A percentile compares a stretch with the other conserved stretches of the same genome.
Evolutionary conservation across 2,797 vertebrate genomes (phyloP).

Genomic region (Ctenosaura bakeri): DNA sequence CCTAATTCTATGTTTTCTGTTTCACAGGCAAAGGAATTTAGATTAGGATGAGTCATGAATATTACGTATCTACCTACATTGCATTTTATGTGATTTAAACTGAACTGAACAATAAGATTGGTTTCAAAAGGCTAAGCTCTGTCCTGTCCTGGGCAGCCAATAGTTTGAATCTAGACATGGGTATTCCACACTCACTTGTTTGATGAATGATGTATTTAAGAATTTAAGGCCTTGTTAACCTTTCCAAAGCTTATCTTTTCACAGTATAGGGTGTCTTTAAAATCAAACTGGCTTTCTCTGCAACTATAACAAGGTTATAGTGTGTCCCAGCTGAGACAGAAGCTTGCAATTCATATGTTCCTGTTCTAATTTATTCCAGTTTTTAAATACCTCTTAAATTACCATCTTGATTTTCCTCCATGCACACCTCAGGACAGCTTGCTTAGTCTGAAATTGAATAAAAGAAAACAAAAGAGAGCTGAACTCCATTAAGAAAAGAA

Average conservation of each 20-base stretch:
- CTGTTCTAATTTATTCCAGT: slow-evolving; percentile 29
- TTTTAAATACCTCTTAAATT: slow-evolving; percentile 40
- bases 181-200: slow-evolving; percentile 50
- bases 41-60: slow-evolving; percentile 14
- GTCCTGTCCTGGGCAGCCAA: not conserved
- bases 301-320: not conserved
- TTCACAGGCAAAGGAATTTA: slow-evolving; percentile 3
- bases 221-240: slow-evolving; percentile 37
- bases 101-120: not conserved
- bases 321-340: slow-evolving; percentile 20
- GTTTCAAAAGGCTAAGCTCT: slow-evolving; percentile 20
- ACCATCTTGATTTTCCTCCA: slow-evolving; percentile 23
- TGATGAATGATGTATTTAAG: slow-evolving; percentile 16
- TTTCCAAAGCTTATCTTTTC: slow-evolving; percentile 46
- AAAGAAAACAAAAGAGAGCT: slow-evolving; percentile 39
- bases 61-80: not conserved
- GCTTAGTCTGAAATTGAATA: slow-evolving; percentile 40
- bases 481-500: slow-evolving; percentile 16
- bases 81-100: slow-evolving; percentile 26
- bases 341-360: not conserved
- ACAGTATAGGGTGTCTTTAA: slow-evolving; percentile 15
- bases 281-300: slow-evolving; percentile 33
- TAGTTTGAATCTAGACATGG: not conserved
- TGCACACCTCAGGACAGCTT: slow-evolving; percentile 15
- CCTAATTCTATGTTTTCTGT: not conserved